phyloP scores from a whole-genome alignment of 1,140 invertebrate genomes.

The Ips nitidus region DNA sequence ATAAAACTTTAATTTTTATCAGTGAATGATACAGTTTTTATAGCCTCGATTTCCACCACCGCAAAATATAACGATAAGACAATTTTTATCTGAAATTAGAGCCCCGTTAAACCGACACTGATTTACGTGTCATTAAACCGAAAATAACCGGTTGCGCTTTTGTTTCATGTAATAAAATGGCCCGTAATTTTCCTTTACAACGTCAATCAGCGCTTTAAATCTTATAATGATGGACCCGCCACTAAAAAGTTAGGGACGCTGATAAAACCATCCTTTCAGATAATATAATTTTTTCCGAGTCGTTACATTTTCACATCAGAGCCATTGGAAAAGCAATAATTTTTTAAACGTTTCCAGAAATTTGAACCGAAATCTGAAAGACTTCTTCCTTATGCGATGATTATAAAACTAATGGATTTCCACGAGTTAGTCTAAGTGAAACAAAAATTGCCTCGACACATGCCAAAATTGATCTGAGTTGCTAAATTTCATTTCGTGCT shows the following conservation, averaged over 20 bases:
- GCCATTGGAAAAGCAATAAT: background rate
- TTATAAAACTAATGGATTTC: no score
- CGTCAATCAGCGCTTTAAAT: slow-evolving; percentile 9
- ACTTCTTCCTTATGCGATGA: no score
- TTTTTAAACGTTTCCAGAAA: slow-evolving; percentile 11
- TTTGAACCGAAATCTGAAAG: no score
- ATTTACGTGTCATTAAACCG: slow-evolving; percentile 13
- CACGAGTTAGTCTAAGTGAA: no score
- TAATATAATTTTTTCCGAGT: slow-evolving; percentile 6
- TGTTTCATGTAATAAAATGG: slow-evolving; percentile 11
- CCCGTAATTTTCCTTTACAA: slow-evolving; percentile 10
- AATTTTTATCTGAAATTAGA: slow-evolving; percentile 11
- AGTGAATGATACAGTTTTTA: background rate
- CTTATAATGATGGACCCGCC: slow-evolving; percentile 3
- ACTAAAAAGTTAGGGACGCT: slow-evolving; percentile 13
- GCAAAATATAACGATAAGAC: slow-evolving; percentile 6
- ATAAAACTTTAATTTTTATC: no score
- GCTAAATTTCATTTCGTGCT: slow-evolving; percentile 17
- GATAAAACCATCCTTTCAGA: slow-evolving; percentile 5
- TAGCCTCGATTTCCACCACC: background rate
- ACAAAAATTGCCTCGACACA: slow-evolving; percentile 25
- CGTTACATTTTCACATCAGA: slow-evolving; percentile 12
- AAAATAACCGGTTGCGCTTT: slow-evolving; percentile 8
- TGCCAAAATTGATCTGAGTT: slow-evolving; percentile 12
- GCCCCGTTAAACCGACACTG: slow-evolving; percentile 11